Base-by-base conservation (phyloP, 1,140 invertebrate genomes). In the Formica selysi region DNA sequence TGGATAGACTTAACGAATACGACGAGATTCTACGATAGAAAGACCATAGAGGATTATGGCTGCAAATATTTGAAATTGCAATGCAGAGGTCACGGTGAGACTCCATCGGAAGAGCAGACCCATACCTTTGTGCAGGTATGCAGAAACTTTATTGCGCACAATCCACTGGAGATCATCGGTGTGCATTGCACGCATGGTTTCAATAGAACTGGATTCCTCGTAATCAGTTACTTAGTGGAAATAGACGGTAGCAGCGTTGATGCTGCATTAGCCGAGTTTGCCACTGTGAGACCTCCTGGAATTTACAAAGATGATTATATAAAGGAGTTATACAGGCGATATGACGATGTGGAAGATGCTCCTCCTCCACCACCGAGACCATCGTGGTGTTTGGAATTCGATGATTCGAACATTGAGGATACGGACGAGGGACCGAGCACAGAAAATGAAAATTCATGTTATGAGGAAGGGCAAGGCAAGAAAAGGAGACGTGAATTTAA, bases 111-210 rank as follows among this genome's bases (percentile, higher is more conserved):
- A 54, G 97, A 99, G 38, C 98, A 99, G 94, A 97, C 97, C 0
- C 95, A 95, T 91, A 95, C 95, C 38, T 99, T 99, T 94, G 96
- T 98, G 61, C 93, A 97, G 86, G 92, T 98, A 57, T 98, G 98
- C 85, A 96, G 96, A 51, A 96, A 96, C 68, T 99, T 98, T 90
- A 97, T 98, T 38, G 94, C 95, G n/a, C 96, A 98, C 90, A 95
- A 97, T 94, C 98, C 98, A 4, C 93, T 98, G 83, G 96, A 98
- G 90, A 95, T 97, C 22, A 97, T 99, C 87, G 98, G 97, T 65
- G 97, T 99, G 44, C 99, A 99, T 94, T 99, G 99, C 93, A 99
- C 99, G 0, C 99, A 99, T 96, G 99, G 99, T 0, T 99, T 99
- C 93, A 99, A 99, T 95, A 96, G 99, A 90, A 99, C 99, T 36